These are phyloP conservation scores for Cataglyphis rosenhaueri DNA, from an alignment of 2,888 invertebrate species.

Conservation along the genomic window DNA sequence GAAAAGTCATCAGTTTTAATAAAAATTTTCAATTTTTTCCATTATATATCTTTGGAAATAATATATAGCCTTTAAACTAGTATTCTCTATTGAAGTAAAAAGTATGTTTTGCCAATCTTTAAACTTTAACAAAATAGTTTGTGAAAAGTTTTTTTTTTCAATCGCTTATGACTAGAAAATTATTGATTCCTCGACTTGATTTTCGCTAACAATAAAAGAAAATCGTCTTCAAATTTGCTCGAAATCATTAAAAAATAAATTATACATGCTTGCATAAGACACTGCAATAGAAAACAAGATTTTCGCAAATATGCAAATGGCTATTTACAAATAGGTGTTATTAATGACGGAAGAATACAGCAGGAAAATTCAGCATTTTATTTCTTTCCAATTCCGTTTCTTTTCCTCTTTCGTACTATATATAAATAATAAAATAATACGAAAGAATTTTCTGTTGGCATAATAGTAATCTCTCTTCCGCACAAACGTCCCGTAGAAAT, in stretches of 20 bases:
- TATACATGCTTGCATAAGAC: constrained; percentile 72
- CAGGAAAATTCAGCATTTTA: constrained; percentile 27
- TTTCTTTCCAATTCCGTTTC: neutral
- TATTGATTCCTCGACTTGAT: neutral
- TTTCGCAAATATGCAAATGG: constrained; percentile 32
- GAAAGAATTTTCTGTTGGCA: neutral
- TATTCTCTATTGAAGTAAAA: neutral
- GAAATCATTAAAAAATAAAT: constrained; percentile 69
- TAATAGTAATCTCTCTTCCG: neutral
- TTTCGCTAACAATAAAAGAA: neutral
- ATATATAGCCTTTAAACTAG: neutral
- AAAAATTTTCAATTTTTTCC: too few relatives aligned
- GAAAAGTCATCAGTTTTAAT: neutral
- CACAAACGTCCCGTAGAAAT: neutral
- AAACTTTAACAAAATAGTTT: neutral
- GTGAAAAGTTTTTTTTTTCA: neutral
- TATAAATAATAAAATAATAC: neutral
- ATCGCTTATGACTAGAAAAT: neutral
- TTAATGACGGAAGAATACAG: constrained; percentile 14
- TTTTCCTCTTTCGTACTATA: neutral
- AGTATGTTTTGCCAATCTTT: neutral
- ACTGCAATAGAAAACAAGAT: constrained; percentile 52
- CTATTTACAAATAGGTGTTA: constrained; percentile 8
- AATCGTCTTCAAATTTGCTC: neutral
- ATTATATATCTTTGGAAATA: too few relatives aligned